Evolutionary conservation across 2,888 invertebrate species (phyloP), one percentile per base, ranked within the genome.

Genomic region (Cryptus viduatorius): DNA sequence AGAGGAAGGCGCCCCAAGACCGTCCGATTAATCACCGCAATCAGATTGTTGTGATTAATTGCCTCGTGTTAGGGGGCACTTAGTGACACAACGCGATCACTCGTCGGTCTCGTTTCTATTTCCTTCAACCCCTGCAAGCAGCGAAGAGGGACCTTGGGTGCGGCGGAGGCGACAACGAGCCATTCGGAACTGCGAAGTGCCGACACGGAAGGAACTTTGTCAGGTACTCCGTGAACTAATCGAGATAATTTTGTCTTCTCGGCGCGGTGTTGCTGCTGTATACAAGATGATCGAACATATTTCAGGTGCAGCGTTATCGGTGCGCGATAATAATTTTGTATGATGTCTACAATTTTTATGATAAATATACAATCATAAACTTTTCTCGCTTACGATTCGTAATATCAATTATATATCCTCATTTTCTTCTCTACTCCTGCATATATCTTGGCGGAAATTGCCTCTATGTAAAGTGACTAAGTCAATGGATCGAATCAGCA

Each of bases 21-120:
- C 46, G 61, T 44, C 68, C 84, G 80, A 87, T 87, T 84, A 87
- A 86, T 86, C 84, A 83, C 82, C 73, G 75, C 65, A 81, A 87
- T 87, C 86, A 83, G 78, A 87, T 81, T 71, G 67, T 72, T 56
- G 79, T 86, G 86, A 87, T 87, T 87, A 87, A 87, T 87, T 81
- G 80, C 68, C 79, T 75, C 67, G 80, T 84, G 84, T 82, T 82
- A 81, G 59, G 72, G 72, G 46, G 72, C 78, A 84, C 75, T 84
- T 79, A 73, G 72, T 76, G 82, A 82, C 82, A 86, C 65, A 79
- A 37, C n/a, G 79, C 80, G 80, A 83, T 84, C 75, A 81, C 79
- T 82, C 82, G 80, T 80, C 80, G 53, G 80, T 79, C 78, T 65
- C 78, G 71, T 75, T 79, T 44, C 42, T 42, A n/a, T 53, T 37